Evolutionary conservation across 2,888 invertebrate genomes (phyloP).

Genomic region (Cataglyphis rosenhaueri): DNA sequence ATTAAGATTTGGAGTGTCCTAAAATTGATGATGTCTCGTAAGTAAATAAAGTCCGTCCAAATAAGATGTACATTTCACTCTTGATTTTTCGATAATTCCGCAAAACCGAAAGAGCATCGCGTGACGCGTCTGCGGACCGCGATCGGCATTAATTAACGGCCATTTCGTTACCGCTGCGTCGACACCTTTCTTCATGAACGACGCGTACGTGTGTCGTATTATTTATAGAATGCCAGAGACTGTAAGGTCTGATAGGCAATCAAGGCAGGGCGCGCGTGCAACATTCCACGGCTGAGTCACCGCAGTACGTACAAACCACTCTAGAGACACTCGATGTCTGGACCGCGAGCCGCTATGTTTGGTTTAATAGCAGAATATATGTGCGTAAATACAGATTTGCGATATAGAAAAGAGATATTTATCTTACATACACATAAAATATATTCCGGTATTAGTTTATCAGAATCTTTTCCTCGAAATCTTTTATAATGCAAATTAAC

Average conservation of each 20-base stretch:
- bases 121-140: background rate
- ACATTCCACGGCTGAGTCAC: slow-evolving; percentile 80
- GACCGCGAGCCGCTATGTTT: background rate
- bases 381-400: background rate
- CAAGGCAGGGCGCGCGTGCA: slow-evolving; percentile 79
- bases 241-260: slow-evolving; percentile 79
- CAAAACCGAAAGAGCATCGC: background rate
- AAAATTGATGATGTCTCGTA: background rate
- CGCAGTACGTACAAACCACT: slow-evolving; percentile 68
- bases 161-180: slow-evolving; percentile 57
- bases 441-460: background rate
- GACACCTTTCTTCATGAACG: slow-evolving; percentile 14
- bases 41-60: background rate
- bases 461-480: background rate
- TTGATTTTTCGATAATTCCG: background rate
- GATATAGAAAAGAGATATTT: background rate
- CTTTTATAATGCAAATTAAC: background rate
- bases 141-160: slow-evolving; percentile 62
- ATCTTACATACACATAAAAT: background rate
- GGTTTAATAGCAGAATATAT: background rate
- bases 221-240: slow-evolving; percentile 73
- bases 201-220: slow-evolving; percentile 67
- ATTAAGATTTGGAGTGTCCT: background rate
- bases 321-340: slow-evolving; percentile 40
- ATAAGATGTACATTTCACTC: background rate